phyloP scores from a whole-genome alignment of 2,888 invertebrate species.

The Megalurothrips usitatus region DNA sequence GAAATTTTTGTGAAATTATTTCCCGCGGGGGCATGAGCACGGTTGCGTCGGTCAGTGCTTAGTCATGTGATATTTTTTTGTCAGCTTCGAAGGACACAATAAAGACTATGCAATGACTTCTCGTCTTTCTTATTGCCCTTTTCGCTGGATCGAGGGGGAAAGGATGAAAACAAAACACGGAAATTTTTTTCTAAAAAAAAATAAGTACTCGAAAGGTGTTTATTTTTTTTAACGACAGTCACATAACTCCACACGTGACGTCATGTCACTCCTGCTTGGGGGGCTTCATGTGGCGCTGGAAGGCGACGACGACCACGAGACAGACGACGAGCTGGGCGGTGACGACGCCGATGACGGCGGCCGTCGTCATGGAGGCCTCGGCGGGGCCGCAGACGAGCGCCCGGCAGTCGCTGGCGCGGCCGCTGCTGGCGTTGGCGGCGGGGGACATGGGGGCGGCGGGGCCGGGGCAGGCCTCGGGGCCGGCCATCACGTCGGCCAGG shows the following conservation, averaged over 20 bases:
- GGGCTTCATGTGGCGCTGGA: constrained; percentile 19
- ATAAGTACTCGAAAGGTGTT: neutral
- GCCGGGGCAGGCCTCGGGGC: neutral
- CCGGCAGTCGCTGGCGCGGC: neutral
- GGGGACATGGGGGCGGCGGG: neutral
- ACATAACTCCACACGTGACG: neutral
- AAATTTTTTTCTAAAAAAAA: neutral
- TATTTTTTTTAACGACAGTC: neutral
- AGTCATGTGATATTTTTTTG: too few species aligned
- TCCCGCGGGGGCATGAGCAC: too few species aligned
- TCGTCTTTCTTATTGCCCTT: neutral
- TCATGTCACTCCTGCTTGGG: neutral
- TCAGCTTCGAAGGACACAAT: too few species aligned
- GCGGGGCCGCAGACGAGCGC: neutral
- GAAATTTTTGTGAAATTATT: too few species aligned
- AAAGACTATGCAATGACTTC: too few species aligned
- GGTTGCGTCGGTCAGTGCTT: too few species aligned
- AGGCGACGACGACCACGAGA: neutral
- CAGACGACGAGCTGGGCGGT: neutral
- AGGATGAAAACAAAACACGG: too few species aligned
- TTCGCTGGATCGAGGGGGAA: neutral
- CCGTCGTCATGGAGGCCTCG: neutral
- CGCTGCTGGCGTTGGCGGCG: neutral
- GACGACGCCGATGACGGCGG: neutral
- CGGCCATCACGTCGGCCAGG: neutral